Evolutionary conservation across 2,797 vertebrate genomes (phyloP), one percentile per base, ranked within the genome.

Genomic region (Chaetodon trifasciatus): DNA sequence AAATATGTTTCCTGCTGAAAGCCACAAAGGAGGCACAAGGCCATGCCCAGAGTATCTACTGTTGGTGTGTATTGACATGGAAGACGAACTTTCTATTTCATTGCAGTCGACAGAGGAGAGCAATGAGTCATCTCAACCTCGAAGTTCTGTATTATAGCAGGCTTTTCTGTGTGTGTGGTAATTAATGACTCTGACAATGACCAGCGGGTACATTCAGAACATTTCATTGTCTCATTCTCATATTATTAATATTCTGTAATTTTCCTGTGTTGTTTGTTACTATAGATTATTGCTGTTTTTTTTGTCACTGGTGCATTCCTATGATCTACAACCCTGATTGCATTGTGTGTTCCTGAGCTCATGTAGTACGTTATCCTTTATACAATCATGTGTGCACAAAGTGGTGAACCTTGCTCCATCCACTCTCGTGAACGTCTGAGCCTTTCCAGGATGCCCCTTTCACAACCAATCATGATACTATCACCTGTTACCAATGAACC

Each of bases 1-100:
- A 76, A 87, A 88, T 80, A 52, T 60, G 76, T 86, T 89, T 89
- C 83, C 79, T 80, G 76, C 70, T 85, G 78, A 82, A 88, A 86
- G 61, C 76, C 78, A 86, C 81, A 84, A 69, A 88, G 79, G 80
- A 88, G 60, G 49, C 84, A 78, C 79, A 82, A 87, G 81, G 81
- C 71, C 12, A 21, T 63, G 53, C 60, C 28, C 64, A 21, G 40
- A 63, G 73, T 42, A 19, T 70, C 72, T 79, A 42, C 44, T 66
- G 77, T 49, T 71, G 44, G 70, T 61, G 77, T 44, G 57, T 65
- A 67, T 79, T 70, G 81, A 79, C 83, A 78, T n/a, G 71, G 75
- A 74, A 73, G 74, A 86, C 65, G 63, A 37, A 40, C 71, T 74
- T 65, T 70, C 10, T 65, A 7, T 66, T 70, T 82, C 23, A 56